A percentile compares a stretch with the other conserved stretches of the same genome.
Evolutionary conservation across 2,797 vertebrate species (phyloP).

Genomic region (Clarias platycephalus): DNA sequence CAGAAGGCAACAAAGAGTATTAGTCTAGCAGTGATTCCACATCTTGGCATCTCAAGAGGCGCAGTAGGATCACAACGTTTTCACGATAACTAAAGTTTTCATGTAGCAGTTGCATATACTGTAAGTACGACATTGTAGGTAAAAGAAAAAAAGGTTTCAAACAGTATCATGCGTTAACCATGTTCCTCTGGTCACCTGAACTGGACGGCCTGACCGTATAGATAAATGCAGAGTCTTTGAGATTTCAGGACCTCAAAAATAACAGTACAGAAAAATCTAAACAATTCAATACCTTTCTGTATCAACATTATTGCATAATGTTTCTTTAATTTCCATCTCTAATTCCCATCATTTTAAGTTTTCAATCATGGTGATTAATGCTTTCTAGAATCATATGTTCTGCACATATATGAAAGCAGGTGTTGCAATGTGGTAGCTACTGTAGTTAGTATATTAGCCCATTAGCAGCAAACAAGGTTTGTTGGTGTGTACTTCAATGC

Average conservation of each 20-base stretch:
- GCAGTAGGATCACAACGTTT: too few relatives aligned
- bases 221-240: background rate
- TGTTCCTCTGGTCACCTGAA: background rate
- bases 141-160: background rate
- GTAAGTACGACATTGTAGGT: too few relatives aligned
- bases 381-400: background rate
- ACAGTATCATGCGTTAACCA: background rate
- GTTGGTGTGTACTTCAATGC: background rate
- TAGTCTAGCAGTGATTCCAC: too few relatives aligned
- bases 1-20: too few relatives aligned
- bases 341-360: background rate
- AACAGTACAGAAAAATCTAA: background rate
- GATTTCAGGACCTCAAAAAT: background rate
- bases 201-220: background rate
- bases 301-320: background rate
- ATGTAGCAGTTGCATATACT: too few relatives aligned
- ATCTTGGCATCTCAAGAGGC: too few relatives aligned
- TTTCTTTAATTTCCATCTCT: too few relatives aligned
- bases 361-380: background rate
- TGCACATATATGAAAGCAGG: background rate
- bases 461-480: background rate
- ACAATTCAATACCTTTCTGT: background rate
- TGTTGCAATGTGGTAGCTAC: too few relatives aligned
- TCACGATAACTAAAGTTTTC: too few relatives aligned
- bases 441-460: background rate